Base-by-base conservation (phyloP, 1,140 invertebrate species). In the Drosophila elegans region DNA sequence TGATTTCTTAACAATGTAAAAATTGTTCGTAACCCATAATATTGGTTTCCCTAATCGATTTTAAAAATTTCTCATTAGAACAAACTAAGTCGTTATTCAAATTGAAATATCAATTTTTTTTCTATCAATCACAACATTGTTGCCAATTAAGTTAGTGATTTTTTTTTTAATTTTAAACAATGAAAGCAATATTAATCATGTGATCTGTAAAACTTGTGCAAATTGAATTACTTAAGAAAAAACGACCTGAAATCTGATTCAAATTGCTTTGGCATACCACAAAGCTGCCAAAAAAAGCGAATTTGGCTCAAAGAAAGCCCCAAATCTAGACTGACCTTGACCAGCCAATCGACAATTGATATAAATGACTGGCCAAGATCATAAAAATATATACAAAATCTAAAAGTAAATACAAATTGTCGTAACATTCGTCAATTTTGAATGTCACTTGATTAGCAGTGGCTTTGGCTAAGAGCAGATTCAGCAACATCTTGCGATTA, bases 381-480 rank as follows among this genome's bases (percentile, higher is more conserved):
- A 42, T 56, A 57, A 69, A 68, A 56, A 36, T 12, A 42, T 12
- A 57, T 48, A 48, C 36, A 56, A 71, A 56, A 68, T 56, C 34
- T 25, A 71, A 56, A 39, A 71, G 63, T 69, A 56, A 48, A 71
- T 56, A 71, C 49, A 69, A 57, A 46, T 41, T 42, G 64, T 71
- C 67, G 67, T 57, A 71, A 71, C 44, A 71, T 69, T 71, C 11
- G 64, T 36, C 42, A 49, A 25, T 25, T 56, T 69, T 71, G 67
- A 71, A 71, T 71, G 67, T 42, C 67, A 71, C 52, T 48, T 57
- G 67, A 57, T 57, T 71, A 49, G 52, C 45, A 51, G n/a, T 54
- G 6, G n/a, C 13, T 11, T n/a, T 12, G 21, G 21, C 2, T 12
- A 4, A 42, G 16, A 4, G n/a, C 27, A 16, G 27, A 49, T 39